Base-by-base conservation (phyloP, 1,140 invertebrate genomes). In the Cydia amplana region DNA sequence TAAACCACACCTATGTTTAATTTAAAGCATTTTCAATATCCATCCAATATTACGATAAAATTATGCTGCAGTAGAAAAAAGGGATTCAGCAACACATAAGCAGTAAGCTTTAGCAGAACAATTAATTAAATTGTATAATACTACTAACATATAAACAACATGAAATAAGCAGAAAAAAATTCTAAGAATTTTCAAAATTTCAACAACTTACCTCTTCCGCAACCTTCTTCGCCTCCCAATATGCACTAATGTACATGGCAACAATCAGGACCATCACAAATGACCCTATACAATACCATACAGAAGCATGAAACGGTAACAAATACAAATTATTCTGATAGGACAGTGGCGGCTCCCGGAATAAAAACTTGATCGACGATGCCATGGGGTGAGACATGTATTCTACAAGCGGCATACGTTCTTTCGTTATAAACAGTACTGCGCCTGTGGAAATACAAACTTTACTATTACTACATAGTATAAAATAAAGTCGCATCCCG, bases 311-410 rank as follows among this genome's bases (percentile, higher is more conserved):
- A 78, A 95, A 95, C 0, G 95, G 95, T 43, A 95, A 80, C 4
- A 92, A 84, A 79, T 94, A 96, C 46, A 95, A 93, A 81, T 95
- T 95, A 40, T 93, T 93, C 16, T 95, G 91, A 72, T 94, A 95
- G 0, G 95, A 95, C 16, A 96, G 83, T 74, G 95, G 93, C 18
- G 95, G 95, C 80, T 94, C 92, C 5, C 94, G 90, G 80, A 96
- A 95, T 23, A 96, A 92, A 83, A 95, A 95, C 76, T 91, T 93
- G 0, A 93, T 89, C 28, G 92, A 80, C 0, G 93, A 93, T 3
- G 90, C 89, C 3, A 94, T 93, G 10, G 94, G 93, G 75, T 94
- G 89, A n/a, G 93, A 91, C 6, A 95, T 82, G 75, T 94, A 95
- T 74, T 95, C 93, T 9, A 95, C 83, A 3, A 94, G 84, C 6